A percentile compares a stretch with the other conserved stretches of the same genome.
Evolutionary conservation across 2,888 invertebrate genomes (phyloP).

Genomic region (Agonopterix alstromeriana): DNA sequence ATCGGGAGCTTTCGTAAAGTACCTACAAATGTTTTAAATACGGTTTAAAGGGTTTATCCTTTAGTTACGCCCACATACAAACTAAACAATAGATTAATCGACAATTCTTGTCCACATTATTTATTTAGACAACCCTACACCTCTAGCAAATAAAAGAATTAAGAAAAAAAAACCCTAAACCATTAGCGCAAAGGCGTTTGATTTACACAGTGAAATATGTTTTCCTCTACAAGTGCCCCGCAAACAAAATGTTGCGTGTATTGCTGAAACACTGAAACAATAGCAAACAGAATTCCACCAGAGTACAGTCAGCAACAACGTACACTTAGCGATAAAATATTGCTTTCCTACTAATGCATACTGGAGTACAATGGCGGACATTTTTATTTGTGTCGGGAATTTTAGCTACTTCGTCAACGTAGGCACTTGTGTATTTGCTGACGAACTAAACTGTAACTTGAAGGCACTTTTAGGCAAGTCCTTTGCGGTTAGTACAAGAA

Average conservation of each 20-base stretch:
- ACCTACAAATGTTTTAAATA: too few species aligned
- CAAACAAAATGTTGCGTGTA: slow-evolving; percentile 4
- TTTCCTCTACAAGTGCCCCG: slow-evolving; percentile 3
- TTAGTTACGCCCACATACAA: too few species aligned
- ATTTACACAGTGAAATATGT: slow-evolving; percentile 7
- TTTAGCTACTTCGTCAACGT: neutral
- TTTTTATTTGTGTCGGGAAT: slow-evolving; percentile 11
- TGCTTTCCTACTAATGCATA: slow-evolving; percentile 40
- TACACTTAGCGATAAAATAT: slow-evolving; percentile 52
- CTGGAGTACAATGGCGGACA: slow-evolving; percentile 25
- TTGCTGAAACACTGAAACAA: slow-evolving; percentile 1
- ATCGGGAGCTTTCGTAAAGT: too few species aligned
- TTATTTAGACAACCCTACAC: too few species aligned
- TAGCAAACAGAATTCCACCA: slow-evolving; percentile 2
- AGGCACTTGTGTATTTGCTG: too few species aligned
- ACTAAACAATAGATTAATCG: too few species aligned
- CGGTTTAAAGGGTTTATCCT: too few species aligned
- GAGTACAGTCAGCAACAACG: slow-evolving; percentile 33
- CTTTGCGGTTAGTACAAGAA: too few species aligned
- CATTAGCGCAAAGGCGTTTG: neutral
- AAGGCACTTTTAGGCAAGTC: too few species aligned
- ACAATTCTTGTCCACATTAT: too few species aligned
- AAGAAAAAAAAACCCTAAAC: neutral
- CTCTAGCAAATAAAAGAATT: slow-evolving; percentile 15
- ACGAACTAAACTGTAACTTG: too few species aligned